Percentiles rank a stretch among this genome's conserved stretches.
These are phyloP conservation scores for Dryocosmus kuriphilus DNA, from an alignment of 2,888 invertebrate genomes.

Conservation along the genomic window DNA sequence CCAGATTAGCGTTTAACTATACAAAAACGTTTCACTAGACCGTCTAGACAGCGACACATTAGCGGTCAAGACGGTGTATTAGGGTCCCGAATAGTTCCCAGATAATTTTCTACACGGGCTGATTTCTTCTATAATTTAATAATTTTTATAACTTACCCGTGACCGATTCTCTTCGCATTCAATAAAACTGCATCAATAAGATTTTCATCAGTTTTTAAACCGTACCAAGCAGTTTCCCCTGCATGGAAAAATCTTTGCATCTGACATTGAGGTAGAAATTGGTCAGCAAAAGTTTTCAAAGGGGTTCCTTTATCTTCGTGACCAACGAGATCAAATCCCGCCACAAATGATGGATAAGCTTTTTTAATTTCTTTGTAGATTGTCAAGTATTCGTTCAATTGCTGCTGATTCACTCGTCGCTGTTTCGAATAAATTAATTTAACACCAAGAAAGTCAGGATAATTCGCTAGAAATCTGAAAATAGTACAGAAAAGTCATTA, in stretches of 20 bases:
- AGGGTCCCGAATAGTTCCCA: no score
- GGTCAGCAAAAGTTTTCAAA: slow-evolving; percentile 81
- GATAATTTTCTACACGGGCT: no score
- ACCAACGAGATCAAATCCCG: slow-evolving; percentile 90
- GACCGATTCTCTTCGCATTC: slow-evolving; percentile 87
- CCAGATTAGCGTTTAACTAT: no score
- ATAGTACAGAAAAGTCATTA: no score
- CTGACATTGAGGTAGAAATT: slow-evolving; percentile 76
- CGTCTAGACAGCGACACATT: no score
- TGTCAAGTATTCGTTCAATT: slow-evolving; percentile 73
- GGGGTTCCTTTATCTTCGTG: slow-evolving; percentile 86
- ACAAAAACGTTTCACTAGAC: no score
- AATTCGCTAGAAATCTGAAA: slow-evolving; percentile 79
- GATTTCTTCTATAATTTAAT: no score
- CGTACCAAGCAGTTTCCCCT: slow-evolving; percentile 89
- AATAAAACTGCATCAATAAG: slow-evolving; percentile 88
- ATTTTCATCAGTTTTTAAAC: slow-evolving; percentile 84
- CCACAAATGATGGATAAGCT: slow-evolving; percentile 83
- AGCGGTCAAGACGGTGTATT: no score
- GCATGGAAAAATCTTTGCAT: slow-evolving; percentile 88
- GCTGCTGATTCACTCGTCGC: slow-evolving; percentile 75
- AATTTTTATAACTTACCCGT: slow-evolving; percentile 83
- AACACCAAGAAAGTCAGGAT: slow-evolving; percentile 84
- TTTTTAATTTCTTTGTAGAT: slow-evolving; percentile 75
- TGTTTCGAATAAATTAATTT: slow-evolving; percentile 83